phyloP scores from a whole-genome alignment of 2,113 vertebrate species.

The Cettia cetti region DNA sequence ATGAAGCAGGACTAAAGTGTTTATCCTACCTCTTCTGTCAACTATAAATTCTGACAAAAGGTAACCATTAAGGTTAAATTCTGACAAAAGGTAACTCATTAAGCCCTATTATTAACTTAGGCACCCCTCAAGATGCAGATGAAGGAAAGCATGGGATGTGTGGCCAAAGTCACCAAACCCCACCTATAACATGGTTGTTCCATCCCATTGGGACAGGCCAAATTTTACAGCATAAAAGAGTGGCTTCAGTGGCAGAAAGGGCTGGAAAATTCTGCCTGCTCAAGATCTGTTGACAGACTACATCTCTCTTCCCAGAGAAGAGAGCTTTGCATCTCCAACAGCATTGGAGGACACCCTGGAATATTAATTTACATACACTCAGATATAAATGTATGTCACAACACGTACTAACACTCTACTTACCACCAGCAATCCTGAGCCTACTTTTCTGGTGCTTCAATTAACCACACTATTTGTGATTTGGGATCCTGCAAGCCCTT shows the following conservation, averaged over 20 bases:
- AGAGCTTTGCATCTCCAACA: not conserved
- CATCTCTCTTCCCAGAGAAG: not conserved
- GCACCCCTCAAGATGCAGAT: not conserved
- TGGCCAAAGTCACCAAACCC: not conserved
- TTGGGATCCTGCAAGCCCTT: rapidly evolving
- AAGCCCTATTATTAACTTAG: not conserved
- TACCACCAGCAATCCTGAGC: not conserved
- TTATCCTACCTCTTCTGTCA: not conserved
- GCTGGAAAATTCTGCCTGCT: not conserved
- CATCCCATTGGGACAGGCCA: not conserved
- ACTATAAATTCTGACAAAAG: not conserved
- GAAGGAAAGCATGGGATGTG: not conserved
- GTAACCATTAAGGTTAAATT: not conserved
- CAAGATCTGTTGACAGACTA: not conserved
- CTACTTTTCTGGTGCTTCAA: not conserved
- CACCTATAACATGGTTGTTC: not conserved
- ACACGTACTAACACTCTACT: not conserved
- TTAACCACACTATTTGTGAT: not conserved
- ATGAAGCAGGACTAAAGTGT: not conserved
- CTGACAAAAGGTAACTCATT: not conserved
- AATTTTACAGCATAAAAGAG: not conserved
- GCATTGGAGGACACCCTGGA: not conserved
- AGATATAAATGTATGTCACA: rapidly evolving
- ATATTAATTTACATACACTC: not conserved
- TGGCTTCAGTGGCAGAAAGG: not conserved